phyloP scores from a whole-genome alignment of 2,888 invertebrate genomes.

The Doris montereyensis region DNA sequence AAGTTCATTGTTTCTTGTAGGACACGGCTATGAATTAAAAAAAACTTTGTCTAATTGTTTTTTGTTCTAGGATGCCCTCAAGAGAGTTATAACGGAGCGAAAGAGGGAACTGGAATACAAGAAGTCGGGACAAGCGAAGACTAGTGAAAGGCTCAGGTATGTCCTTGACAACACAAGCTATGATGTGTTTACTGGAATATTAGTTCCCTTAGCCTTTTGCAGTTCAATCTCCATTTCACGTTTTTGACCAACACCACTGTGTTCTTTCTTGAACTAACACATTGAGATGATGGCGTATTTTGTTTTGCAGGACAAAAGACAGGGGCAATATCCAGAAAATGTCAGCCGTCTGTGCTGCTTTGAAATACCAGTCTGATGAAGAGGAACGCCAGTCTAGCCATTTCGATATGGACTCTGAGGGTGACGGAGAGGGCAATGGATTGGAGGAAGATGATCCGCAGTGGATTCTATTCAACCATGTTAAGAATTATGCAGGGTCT shows the following conservation, averaged over 20 bases:
- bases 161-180: too few relatives aligned
- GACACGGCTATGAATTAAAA: too few relatives aligned
- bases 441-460: conserved; percentile 76
- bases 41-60: not conserved
- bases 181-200: too few relatives aligned
- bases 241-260: not conserved
- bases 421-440: conserved; percentile 57
- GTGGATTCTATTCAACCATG: conserved; percentile 91
- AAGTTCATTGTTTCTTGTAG: too few relatives aligned
- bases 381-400: conserved; percentile 50
- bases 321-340: conserved; percentile 52
- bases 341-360: conserved; percentile 61
- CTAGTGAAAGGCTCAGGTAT: conserved; percentile 80
- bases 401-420: conserved; percentile 76
- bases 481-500: conserved; percentile 75
- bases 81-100: conserved; percentile 79
- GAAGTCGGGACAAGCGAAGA: conserved; percentile 75
- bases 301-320: conserved; percentile 48
- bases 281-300: too few relatives aligned
- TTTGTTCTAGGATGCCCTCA: conserved; percentile 82
- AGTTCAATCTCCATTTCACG: not conserved
- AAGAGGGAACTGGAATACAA: conserved; percentile 65
- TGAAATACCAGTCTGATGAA: conserved; percentile 54
- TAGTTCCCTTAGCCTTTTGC: not conserved
- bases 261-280: not conserved